Conservation (phyloP, 2,797 vertebrate genomes). For the Cirrhinus molitorella region DNA sequence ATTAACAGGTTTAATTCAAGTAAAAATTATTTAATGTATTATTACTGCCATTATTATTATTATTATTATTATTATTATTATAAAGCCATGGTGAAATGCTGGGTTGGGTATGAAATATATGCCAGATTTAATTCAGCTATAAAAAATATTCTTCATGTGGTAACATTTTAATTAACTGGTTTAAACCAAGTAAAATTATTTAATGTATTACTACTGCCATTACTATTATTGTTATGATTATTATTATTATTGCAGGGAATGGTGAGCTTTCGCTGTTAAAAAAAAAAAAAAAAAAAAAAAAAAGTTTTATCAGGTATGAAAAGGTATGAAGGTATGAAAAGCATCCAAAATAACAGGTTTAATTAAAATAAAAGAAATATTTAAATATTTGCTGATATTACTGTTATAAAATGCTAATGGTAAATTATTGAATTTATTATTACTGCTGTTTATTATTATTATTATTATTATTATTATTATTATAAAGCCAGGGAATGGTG, state of each 20-base stretch:
- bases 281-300: no score
- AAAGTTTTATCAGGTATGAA: background rate
- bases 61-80: background rate
- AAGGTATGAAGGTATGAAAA: no score
- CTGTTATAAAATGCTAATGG: no score
- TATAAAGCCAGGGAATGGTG: slow-evolving; percentile 21
- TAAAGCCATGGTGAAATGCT: slow-evolving; percentile 42
- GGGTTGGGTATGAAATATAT: no score
- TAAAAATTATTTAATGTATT: background rate
- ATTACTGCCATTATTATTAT: no score
- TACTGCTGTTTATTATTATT: no score
- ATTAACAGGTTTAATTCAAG: background rate
- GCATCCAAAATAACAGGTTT: background rate
- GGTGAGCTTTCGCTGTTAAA: slow-evolving; percentile 58
- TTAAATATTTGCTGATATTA: no score
- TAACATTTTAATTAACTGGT: no score
- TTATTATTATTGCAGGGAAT: background rate
- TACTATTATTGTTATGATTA: background rate
- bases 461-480: background rate
- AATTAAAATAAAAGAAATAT: background rate
- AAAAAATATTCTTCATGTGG: background rate
- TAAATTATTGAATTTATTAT: background rate
- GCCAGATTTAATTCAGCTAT: background rate
- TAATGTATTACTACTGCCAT: background rate
- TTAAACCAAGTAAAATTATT: no score